Conservation (phyloP, 1,140 invertebrate species). For the Lithobius niger region DNA sequence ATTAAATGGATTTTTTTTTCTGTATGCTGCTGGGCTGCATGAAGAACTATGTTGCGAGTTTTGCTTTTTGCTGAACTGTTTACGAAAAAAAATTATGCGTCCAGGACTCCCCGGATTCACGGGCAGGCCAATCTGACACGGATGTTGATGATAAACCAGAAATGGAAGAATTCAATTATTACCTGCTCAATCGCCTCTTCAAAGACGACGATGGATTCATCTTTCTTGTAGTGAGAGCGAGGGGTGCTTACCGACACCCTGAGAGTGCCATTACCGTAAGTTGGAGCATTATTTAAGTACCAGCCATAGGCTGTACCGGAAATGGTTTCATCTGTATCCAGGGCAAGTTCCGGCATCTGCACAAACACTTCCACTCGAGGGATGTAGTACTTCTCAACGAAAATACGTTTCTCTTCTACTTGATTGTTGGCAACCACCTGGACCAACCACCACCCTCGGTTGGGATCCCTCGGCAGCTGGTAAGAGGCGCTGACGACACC, state of each 20-base stretch:
- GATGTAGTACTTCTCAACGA: conserved; percentile 35
- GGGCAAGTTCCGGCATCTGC: conserved; percentile 27
- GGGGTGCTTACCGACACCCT: conserved; percentile 18
- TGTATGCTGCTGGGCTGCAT: too few species aligned
- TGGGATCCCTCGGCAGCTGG: conserved; percentile 30
- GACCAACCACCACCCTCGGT: conserved; percentile 37
- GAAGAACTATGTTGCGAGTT: too few species aligned
- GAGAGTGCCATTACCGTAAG: conserved; percentile 29
- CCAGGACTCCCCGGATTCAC: too few species aligned
- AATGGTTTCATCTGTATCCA: conserved; percentile 28
- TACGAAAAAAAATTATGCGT: too few species aligned
- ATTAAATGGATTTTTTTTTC: too few species aligned
- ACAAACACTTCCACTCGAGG: conserved; percentile 35
- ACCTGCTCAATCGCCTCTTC: background rate
- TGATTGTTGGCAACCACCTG: conserved; percentile 33
- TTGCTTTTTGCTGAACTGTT: too few species aligned
- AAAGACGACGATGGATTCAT: conserved; percentile 4
- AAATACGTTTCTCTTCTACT: conserved; percentile 33
- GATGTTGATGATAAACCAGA: background rate
- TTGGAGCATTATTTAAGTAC: conserved; percentile 27
- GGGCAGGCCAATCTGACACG: too few species aligned
- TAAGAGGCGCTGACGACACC: conserved; percentile 32
- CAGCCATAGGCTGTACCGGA: conserved; percentile 24
- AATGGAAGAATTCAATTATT: background rate
- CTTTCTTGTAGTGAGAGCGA: conserved; percentile 3